A percentile compares a stretch with the other conserved stretches of the same genome.
These are phyloP conservation scores for Orchesellides sinensis DNA, from an alignment of 2,888 invertebrate species.

Conservation along the genomic window DNA sequence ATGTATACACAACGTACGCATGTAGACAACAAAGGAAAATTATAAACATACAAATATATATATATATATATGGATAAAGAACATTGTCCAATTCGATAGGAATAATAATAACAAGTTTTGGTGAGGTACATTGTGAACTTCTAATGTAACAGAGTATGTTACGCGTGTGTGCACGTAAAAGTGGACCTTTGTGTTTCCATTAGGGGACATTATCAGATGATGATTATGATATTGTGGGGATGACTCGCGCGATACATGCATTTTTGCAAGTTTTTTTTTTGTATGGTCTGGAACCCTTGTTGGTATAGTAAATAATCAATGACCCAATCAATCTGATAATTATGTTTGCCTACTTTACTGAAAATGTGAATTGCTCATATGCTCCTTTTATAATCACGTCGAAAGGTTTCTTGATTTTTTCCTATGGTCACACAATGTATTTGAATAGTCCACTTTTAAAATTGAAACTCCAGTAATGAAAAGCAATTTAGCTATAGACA, in stretches of 20 bases:
- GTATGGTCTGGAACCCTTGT: slow-evolving; percentile 28
- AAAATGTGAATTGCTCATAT: slow-evolving; percentile 31
- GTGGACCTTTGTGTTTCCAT: background rate
- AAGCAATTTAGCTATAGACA: background rate
- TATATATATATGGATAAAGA: no score
- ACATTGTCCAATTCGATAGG: no score
- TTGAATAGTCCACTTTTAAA: background rate
- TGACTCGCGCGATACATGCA: no score
- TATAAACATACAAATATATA: no score
- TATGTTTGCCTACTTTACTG: slow-evolving; percentile 62
- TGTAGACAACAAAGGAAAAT: no score
- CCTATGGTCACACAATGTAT: background rate
- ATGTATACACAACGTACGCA: no score
- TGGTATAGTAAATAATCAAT: slow-evolving; percentile 59
- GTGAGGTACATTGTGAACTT: no score
- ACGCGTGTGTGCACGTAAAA: background rate
- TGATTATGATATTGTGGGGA: slow-evolving; percentile 12
- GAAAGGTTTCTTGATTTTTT: slow-evolving; percentile 35
- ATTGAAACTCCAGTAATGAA: no score
- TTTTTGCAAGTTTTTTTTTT: background rate
- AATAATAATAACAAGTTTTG: no score
- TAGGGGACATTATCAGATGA: slow-evolving; percentile 8
- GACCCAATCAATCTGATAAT: slow-evolving; percentile 69
- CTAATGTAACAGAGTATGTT: no score
- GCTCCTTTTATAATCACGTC: slow-evolving; percentile 40